Base-by-base conservation (phyloP, 2,888 invertebrate species). In the Amphimallon solstitiale region DNA sequence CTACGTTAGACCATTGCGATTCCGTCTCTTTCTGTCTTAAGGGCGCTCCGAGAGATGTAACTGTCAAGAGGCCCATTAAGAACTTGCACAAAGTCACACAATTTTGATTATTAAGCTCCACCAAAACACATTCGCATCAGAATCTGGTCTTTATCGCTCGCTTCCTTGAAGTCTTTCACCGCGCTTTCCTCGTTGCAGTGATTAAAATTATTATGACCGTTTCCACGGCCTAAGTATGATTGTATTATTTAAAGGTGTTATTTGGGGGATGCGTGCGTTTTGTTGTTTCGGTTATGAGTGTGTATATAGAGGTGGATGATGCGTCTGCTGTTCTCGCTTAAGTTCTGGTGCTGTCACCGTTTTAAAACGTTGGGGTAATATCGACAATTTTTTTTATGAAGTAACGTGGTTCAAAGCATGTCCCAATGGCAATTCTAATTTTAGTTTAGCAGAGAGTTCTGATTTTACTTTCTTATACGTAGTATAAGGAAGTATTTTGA, bases 181-280 rank as follows among this genome's bases (percentile, higher is more conserved):
- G 62, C 61, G 62, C 67, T 56, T 52, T 71, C 67, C 69, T 70
- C 74, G n/a, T n/a, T n/a, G 77, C 75, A 74, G 79, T 79, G 79
- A 80, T 80, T 80, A 80, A 80, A 80, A 80, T 80, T 80, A 80
- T 80, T 79, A 80, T 76, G 75, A 77, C 76, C 15, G 38, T 34
- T 21, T 19, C 19, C 10, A 34, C 74, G 72, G 75, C 75, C 76
- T 78, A 79, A 80, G 80, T 79, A 78, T 79, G 79, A 80, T 80
- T 80, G 78, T 77, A 76, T 80, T 80, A 80, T 79, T 79, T 79
- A 79, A n/a, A 80, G 79, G 79, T 78, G 78, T 40, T 56, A 56
- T 56, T 56, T 21, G 40, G 21, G 40, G 21, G 40, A 40, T 56
- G 56, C 56, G 56, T 56, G 56, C 40, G 56, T 52, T 52, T 37